Base-by-base conservation (phyloP, 2,888 invertebrate genomes). In the Standfussiana lucernea region DNA sequence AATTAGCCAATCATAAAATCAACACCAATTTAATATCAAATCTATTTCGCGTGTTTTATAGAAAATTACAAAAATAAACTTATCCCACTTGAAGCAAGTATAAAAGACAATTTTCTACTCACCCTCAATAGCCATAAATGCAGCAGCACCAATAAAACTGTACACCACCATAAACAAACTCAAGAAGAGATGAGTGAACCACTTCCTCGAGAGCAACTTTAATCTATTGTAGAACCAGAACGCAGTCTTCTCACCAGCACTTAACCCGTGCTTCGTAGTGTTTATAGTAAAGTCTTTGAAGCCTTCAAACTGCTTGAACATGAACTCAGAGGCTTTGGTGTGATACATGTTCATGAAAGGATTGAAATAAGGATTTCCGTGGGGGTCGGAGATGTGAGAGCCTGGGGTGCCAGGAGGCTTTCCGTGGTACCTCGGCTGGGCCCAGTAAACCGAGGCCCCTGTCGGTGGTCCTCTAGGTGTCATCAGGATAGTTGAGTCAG, bases 161-260 rank as follows among this genome's bases (percentile, higher is more conserved):
- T 99, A 99, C 73, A 98, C 93, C 74, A 98, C 95, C 80, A 99
- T 97, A 88, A 99, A 97, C 88, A 98, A 92, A 89, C 98, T 97
- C 90, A 99, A 97, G 93, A 99, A 99, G 81, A 98, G 97, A 94
- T 99, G 99, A 59, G 99, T 99, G 92, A 99, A 99, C 99, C 99
- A 99, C 91, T 97, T 97, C 90, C 97, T 98, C 3, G 98, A 99
- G 96, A 98, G 97, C 75, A 97, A 95, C 90, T 98, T 97, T 83
- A 98, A 96, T 96, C 98, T 98, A 84, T 98, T 98, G 92, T 98
- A 98, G 82, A 98, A 95, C 97, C 98, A 98, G 88, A 98, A 98
- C 0, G 98, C 98, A 79, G 97, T 97, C 92, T 98, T 98, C 94
- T 99, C 99, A 79, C 99, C 99, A 56, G 98, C 97, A 94, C 98